phyloP scores from a whole-genome alignment of 2,113 vertebrate genomes.

The Hylia prasina region DNA sequence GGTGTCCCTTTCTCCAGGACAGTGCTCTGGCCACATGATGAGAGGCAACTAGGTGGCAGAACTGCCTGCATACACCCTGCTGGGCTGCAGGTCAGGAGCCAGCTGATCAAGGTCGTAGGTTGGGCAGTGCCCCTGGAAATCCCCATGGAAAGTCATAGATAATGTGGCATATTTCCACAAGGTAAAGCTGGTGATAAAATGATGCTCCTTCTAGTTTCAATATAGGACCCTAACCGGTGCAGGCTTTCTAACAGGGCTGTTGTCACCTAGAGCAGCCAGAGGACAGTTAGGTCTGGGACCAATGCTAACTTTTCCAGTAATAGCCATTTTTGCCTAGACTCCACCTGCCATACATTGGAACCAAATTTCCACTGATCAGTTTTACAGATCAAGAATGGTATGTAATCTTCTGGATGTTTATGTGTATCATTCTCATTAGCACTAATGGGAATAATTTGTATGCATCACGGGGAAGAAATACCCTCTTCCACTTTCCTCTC shows the following conservation, averaged over 20 bases:
- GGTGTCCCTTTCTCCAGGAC: not conserved
- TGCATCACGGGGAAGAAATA: slow-evolving; percentile 27
- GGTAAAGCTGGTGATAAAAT: not conserved
- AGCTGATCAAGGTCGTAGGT: fast-evolving
- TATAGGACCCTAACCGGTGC: not conserved
- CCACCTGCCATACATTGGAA: slow-evolving; percentile 57
- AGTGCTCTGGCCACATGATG: not conserved
- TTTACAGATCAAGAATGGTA: slow-evolving; percentile 65
- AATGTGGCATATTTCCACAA: not conserved
- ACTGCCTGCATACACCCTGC: not conserved
- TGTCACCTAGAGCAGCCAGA: not conserved
- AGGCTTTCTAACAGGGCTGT: not conserved
- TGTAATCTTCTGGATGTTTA: slow-evolving; percentile 64
- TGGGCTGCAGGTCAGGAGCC: not conserved
- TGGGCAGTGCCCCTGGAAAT: not conserved
- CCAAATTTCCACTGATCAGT: slow-evolving; percentile 61
- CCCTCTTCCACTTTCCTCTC: slow-evolving; percentile 33
- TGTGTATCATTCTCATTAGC: slow-evolving; percentile 62
- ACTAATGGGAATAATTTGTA: slow-evolving; percentile 59
- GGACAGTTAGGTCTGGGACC: not conserved
- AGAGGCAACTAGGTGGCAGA: not conserved
- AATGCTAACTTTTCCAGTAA: slow-evolving; percentile 52
- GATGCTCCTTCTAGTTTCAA: not conserved
- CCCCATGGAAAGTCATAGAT: fast-evolving
- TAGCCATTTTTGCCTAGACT: slow-evolving; percentile 63